These are phyloP conservation scores for Spisula subtruncata DNA, from an alignment of 2,888 invertebrate species.

Conservation along the genomic window DNA sequence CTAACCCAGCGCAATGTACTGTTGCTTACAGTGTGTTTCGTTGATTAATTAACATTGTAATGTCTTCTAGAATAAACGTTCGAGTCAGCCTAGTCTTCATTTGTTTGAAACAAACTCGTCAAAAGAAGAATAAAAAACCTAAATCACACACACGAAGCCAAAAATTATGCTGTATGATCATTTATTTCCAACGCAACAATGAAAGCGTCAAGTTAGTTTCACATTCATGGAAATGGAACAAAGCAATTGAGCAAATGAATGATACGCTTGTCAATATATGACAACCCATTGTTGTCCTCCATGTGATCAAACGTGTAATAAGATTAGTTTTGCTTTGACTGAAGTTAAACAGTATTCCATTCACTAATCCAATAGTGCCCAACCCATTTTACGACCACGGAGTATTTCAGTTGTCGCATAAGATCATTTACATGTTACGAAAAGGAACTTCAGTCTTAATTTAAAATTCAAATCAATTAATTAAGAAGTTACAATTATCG, in stretches of 20 bases:
- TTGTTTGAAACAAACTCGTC: background rate
- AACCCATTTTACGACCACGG: background rate
- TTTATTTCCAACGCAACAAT: background rate
- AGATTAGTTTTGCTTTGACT: no score
- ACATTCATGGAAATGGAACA: background rate
- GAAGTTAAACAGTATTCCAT: no score
- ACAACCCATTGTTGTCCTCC: conserved; percentile 3
- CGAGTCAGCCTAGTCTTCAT: background rate
- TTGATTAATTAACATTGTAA: background rate
- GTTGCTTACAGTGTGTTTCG: background rate
- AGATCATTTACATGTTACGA: background rate
- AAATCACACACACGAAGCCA: no score
- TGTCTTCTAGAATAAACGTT: background rate
- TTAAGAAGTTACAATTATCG: background rate
- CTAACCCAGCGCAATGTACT: background rate
- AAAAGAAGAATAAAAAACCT: background rate
- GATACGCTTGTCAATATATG: background rate
- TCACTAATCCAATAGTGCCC: background rate
- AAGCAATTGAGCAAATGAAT: background rate
- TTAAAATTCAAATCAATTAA: background rate
- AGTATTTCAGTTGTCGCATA: background rate
- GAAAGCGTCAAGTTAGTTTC: background rate
- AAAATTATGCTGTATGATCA: no score
- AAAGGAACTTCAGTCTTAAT: background rate
- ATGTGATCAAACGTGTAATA: no score